phyloP scores from a whole-genome alignment of 2,797 vertebrate genomes.

The Enteromius viviparus region DNA sequence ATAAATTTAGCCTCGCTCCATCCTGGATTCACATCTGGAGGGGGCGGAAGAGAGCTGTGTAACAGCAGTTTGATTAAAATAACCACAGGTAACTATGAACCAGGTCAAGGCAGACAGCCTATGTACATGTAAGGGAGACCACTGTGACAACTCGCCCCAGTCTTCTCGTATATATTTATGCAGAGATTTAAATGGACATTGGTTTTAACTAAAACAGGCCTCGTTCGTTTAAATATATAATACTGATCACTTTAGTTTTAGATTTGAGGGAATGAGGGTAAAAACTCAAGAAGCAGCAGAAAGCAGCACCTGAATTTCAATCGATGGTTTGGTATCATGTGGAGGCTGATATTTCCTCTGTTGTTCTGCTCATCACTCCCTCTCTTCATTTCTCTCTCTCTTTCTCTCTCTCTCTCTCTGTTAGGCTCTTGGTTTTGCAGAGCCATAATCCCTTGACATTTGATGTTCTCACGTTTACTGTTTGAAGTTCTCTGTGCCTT shows the following conservation, averaged over 20 bases:
- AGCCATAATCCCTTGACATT: constrained; percentile 59
- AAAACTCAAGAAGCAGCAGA: constrained; percentile 47
- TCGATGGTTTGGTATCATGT: constrained; percentile 65
- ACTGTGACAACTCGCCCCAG: background rate
- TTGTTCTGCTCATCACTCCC: constrained; percentile 20
- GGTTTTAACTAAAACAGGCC: background rate
- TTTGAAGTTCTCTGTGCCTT: constrained; percentile 48
- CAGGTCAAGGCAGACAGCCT: constrained; percentile 17
- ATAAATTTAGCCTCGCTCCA: constrained; percentile 67
- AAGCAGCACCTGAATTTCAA: constrained; percentile 64
- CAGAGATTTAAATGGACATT: background rate
- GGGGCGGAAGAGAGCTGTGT: background rate
- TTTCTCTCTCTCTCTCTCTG: constrained; percentile 47
- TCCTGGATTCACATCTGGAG: constrained; percentile 14
- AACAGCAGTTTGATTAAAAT: constrained; percentile 11
- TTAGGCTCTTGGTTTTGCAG: constrained; percentile 41
- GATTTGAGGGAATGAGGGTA: constrained; percentile 64
- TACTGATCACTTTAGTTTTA: constrained; percentile 40
- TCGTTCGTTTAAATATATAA: constrained; percentile 27
- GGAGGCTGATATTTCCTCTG: constrained; percentile 60
- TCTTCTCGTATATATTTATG: background rate
- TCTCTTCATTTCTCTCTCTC: constrained; percentile 36
- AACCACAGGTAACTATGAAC: constrained; percentile 44
- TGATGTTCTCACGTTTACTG: constrained; percentile 47
- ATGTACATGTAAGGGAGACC: background rate